These are phyloP conservation scores for Brachyhypopomus gauderio DNA, from an alignment of 2,113 vertebrate genomes.

Conservation along the genomic window DNA sequence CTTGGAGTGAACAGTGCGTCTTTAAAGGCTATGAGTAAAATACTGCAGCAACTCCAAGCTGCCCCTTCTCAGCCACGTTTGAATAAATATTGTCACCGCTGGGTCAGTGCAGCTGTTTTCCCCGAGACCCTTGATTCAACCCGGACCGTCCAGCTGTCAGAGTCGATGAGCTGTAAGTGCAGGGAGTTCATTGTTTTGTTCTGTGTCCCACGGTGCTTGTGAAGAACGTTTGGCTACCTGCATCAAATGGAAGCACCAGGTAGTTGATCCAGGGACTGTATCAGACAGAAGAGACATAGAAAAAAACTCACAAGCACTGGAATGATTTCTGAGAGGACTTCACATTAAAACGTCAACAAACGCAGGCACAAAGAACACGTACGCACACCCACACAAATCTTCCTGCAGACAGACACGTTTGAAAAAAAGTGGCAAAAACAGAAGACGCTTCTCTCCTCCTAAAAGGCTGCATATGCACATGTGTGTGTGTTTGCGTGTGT, in stretches of 20 bases:
- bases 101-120: constrained; percentile 34
- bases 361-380: constrained; percentile 15
- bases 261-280: neutral
- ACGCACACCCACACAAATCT: neutral
- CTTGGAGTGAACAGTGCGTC: neutral
- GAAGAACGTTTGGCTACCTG: neutral
- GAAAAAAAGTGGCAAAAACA: constrained; percentile 40
- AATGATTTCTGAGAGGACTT: constrained; percentile 9
- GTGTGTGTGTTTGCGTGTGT: neutral
- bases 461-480: constrained; percentile 10
- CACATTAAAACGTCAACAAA: neutral
- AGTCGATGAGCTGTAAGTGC: constrained; percentile 30
- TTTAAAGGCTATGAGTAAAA: constrained; percentile 19
- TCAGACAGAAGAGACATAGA: neutral
- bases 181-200: constrained; percentile 45
- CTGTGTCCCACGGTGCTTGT: neutral
- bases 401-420: neutral
- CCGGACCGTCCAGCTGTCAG: constrained; percentile 41
- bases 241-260: too few species aligned
- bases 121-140: constrained; percentile 36
- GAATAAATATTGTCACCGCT: constrained; percentile 28
- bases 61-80: constrained; percentile 10
- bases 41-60: constrained; percentile 1
- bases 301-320: neutral
- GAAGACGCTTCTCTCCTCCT: constrained; percentile 17